Evolutionary conservation across 1,140 invertebrate species (phyloP).

Genomic region (Ganaspis sp.): DNA sequence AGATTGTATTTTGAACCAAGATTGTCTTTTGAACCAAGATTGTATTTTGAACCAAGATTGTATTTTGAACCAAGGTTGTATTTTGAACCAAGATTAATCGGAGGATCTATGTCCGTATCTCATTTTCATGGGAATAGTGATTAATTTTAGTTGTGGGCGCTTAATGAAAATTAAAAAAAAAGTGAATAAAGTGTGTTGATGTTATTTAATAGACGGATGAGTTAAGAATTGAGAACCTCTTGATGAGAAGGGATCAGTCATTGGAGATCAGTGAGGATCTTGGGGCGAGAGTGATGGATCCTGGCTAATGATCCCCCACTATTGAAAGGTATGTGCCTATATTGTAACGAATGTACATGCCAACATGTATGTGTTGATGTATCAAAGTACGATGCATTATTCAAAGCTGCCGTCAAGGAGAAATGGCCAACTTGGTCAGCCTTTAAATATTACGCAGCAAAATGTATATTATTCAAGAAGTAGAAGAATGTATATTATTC

Average conservation of each 20-base stretch:
- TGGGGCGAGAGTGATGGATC: conserved; percentile 58
- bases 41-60: no score
- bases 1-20: no score
- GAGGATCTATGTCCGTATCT: no score
- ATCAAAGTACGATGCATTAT: conserved; percentile 28
- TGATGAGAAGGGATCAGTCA: conserved; percentile 54
- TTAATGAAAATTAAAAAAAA: no score
- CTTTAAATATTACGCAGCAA: conserved; percentile 1
- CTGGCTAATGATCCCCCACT: conserved; percentile 58
- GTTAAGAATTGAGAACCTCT: conserved; percentile 53
- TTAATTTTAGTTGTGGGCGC: no score
- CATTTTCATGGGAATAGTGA: no score
- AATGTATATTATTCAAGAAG: not conserved
- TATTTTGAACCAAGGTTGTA: no score
- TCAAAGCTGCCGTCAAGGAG: conserved; percentile 2
- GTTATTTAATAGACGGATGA: not conserved
- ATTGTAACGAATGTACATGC: conserved; percentile 1
- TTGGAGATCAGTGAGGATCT: conserved; percentile 58
- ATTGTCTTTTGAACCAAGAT: no score
- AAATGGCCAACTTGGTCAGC: not conserved
- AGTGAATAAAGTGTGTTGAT: not conserved
- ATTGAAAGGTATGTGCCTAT: not conserved
- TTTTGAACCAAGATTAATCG: no score
- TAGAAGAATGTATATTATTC: no score
- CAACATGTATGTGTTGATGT: conserved; percentile 14